Base-by-base conservation (phyloP, 2,113 vertebrate species). In the Gobiocypris rarus region DNA sequence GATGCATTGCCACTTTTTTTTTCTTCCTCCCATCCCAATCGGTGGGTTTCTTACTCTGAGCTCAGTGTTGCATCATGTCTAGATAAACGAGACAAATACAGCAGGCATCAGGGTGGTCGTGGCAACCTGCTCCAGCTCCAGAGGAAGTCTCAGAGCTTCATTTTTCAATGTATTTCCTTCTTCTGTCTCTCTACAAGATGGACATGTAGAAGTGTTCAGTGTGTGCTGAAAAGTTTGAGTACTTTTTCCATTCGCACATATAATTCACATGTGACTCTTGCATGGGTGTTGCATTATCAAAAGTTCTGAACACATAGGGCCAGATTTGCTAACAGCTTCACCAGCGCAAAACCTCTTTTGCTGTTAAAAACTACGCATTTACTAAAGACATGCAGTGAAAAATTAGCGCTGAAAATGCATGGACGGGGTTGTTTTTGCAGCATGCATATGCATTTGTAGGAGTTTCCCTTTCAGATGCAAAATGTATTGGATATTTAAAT, bases 41-140 rank as follows among this genome's bases (percentile, higher is more conserved):
- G 34, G 61, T 84, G 77, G 80, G 91, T 94, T 94, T 93, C 93
- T 88, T 81, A 61, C 89, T 93, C 90, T 86, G 86, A 87, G 86
- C 85, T 87, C 70, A 5, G 85, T 85, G 87, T 94, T 93, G 92
- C 94, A 90, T 94, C 93, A 94, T 93, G 90, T 90, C 89, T 89
- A 88, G 92, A 93, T 92, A 90, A 87, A 86, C 86, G 90, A 89
- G 92, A 93, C 92, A 92, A 93, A 92, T 91, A 90, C 77, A 76
- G 84, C 83, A 85, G 75, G 69, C 78, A 76, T 71, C 84, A 65
- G 45, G 75, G 76, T 87, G 87, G 85, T 83, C 76, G 79, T 86
- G 83, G 86, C 87, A 85, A 70, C 69, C 79, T 84, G 81, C 45
- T 83, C 67, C 75, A 75, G 50, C 48, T 63, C 77, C 77, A 71